Percentiles rank a stretch among this genome's conserved stretches.
phyloP scores from a whole-genome alignment of 1,140 invertebrate species.

The Acromyrmex heyeri region DNA sequence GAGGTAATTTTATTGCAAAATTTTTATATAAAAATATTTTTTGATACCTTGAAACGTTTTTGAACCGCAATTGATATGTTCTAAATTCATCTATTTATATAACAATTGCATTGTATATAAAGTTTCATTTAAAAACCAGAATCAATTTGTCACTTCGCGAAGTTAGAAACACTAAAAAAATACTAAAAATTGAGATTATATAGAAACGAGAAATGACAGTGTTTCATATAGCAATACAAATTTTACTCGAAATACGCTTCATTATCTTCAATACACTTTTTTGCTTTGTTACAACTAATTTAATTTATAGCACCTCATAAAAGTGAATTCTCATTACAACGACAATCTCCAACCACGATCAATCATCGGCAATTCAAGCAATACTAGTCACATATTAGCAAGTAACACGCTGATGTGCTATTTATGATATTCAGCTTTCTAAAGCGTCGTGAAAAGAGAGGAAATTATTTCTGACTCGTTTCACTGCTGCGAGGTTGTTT shows the following conservation, averaged over 20 bases:
- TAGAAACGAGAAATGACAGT: neutral
- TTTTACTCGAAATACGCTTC: neutral
- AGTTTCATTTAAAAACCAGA: no score
- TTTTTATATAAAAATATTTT: no score
- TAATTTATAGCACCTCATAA: neutral
- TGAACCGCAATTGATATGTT: no score
- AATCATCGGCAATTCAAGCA: constrained; percentile 11
- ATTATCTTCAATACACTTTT: neutral
- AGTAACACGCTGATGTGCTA: constrained; percentile 22
- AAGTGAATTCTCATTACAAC: neutral
- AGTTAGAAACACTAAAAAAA: neutral
- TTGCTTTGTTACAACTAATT: neutral
- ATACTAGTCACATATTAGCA: constrained; percentile 34
- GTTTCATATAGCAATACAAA: neutral
- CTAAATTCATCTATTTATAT: no score
- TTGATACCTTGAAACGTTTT: no score
- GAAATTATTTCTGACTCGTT: constrained; percentile 64
- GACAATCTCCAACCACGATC: constrained; percentile 14
- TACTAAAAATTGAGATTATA: neutral
- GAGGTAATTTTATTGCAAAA: no score
- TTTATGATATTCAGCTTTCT: constrained; percentile 56
- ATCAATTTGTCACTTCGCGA: no score
- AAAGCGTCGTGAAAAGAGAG: constrained; percentile 55
- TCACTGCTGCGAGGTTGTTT: constrained; percentile 48
- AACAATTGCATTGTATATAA: no score